Conservation (phyloP, 2,888 invertebrate species). For the Microplitis manilae region DNA sequence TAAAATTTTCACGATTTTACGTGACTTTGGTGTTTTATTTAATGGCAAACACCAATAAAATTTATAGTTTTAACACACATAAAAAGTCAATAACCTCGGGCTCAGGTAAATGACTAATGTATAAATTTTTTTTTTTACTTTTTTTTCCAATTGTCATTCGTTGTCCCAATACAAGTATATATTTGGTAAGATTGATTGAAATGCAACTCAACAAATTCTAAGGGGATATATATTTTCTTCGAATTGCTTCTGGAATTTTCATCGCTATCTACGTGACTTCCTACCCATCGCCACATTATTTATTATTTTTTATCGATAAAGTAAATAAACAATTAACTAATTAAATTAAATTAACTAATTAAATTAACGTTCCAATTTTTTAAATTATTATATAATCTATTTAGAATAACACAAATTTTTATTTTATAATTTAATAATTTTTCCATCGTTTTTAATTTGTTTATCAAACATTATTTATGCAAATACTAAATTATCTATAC, state of each 20-base stretch:
- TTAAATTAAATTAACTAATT: background rate
- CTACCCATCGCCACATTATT: conserved; percentile 35
- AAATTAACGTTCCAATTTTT: background rate
- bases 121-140: too few species aligned
- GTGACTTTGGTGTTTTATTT: background rate
- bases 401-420: background rate
- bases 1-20: background rate
- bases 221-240: conserved; percentile 16
- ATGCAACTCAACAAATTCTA: conserved; percentile 35
- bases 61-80: conserved; percentile 1
- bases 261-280: conserved; percentile 45
- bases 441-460: too few species aligned
- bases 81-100: background rate
- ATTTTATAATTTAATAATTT: background rate
- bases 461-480: background rate
- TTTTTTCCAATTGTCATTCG: background rate
- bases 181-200: conserved; percentile 37
- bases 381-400: background rate
- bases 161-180: conserved; percentile 6
- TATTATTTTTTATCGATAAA: background rate
- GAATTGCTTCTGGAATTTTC: conserved; percentile 36
- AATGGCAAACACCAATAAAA: conserved; percentile 3
- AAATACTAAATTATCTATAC: background rate
- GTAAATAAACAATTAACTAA: background rate
- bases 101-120: background rate